Conservation (phyloP, 2,888 invertebrate species). For the Rosalia funebris region DNA sequence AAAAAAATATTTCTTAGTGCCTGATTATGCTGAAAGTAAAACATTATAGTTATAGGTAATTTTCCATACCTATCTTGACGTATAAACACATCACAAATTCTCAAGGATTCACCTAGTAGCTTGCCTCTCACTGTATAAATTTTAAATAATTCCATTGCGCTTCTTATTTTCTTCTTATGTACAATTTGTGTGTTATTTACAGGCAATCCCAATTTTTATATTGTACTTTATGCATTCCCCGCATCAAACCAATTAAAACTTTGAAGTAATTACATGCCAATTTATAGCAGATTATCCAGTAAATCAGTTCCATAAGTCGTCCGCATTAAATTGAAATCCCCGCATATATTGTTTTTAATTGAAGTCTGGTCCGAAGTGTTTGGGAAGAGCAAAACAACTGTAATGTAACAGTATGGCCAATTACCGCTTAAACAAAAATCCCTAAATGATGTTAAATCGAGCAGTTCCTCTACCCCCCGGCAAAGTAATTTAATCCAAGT, state of each 20-base stretch:
- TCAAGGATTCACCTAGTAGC: too few species aligned
- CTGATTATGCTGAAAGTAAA: too few species aligned
- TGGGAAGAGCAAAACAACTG: slow-evolving; percentile 46
- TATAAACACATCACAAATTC: too few species aligned
- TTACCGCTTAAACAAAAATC: slow-evolving; percentile 56
- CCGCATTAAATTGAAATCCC: slow-evolving; percentile 51
- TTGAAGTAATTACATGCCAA: neutral
- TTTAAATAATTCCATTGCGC: too few species aligned
- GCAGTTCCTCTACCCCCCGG: slow-evolving; percentile 43
- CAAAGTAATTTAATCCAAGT: slow-evolving; percentile 54
- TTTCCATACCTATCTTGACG: too few species aligned
- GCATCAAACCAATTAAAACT: neutral
- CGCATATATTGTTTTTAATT: slow-evolving; percentile 53
- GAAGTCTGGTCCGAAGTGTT: slow-evolving; percentile 49
- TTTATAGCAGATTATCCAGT: slow-evolving; percentile 9
- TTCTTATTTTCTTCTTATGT: too few species aligned
- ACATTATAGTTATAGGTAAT: too few species aligned
- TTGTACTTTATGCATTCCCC: too few species aligned
- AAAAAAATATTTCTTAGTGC: too few species aligned
- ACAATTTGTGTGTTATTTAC: too few species aligned
- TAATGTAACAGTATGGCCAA: slow-evolving; percentile 51
- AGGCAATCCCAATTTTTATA: too few species aligned
- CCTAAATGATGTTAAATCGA: slow-evolving; percentile 52
- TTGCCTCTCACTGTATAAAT: too few species aligned
- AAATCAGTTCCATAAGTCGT: slow-evolving; percentile 40